Evolutionary conservation across 2,113 vertebrate genomes (phyloP).

Genomic region (Centropristis striata): DNA sequence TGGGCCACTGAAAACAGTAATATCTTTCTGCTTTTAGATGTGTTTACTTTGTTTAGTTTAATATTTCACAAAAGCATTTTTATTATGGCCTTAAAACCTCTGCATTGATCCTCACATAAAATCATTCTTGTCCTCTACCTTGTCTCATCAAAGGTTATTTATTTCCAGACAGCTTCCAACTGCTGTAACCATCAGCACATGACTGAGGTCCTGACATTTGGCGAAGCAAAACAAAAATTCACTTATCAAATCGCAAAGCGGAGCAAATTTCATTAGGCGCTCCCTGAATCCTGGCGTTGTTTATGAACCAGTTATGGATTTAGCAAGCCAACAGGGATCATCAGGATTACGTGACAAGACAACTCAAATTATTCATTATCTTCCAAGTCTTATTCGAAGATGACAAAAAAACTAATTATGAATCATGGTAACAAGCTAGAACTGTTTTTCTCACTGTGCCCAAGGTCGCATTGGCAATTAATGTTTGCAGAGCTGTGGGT

Average conservation of each 20-base stretch:
- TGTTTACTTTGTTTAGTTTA: conserved; percentile 9
- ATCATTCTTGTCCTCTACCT: not conserved
- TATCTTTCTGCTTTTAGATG: not conserved
- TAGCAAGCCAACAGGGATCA: conserved; percentile 56
- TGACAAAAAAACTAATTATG: conserved; percentile 67
- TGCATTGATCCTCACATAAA: conserved; percentile 3
- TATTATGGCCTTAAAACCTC: conserved; percentile 3
- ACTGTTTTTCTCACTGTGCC: conserved; percentile 63
- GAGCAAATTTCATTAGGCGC: conserved; percentile 62
- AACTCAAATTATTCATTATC: conserved; percentile 71
- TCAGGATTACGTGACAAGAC: conserved; percentile 65
- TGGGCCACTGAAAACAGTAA: not conserved
- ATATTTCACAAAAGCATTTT: conserved; percentile 8
- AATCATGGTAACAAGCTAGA: conserved; percentile 69
- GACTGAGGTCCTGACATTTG: conserved; percentile 55
- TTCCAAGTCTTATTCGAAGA: conserved; percentile 50
- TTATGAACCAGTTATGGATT: conserved; percentile 68
- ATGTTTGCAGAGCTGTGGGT: conserved; percentile 64
- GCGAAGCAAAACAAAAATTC: conserved; percentile 51
- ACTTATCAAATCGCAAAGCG: conserved; percentile 50
- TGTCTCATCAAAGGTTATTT: conserved; percentile 39
- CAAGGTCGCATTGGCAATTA: conserved; percentile 75
- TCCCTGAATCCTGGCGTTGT: conserved; percentile 52
- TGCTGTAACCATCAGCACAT: conserved; percentile 20
- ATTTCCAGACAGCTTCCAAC: conserved; percentile 38